Conservation (phyloP, 2,113 vertebrate genomes). For the Corydoras maculifer region DNA sequence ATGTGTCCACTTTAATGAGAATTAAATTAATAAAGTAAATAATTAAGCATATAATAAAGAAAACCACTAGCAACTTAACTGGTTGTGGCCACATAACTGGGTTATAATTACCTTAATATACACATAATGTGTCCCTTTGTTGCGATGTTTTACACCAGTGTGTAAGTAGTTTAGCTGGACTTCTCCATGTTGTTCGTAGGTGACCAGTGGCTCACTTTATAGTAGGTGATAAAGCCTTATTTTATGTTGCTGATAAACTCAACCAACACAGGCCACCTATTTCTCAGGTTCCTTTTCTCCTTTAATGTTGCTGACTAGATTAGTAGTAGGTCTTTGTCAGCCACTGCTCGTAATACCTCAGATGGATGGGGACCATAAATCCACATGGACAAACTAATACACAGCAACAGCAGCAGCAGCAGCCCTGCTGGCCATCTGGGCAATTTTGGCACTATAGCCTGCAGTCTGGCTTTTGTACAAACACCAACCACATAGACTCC, state of each 20-base stretch:
- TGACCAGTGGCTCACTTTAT: too few species aligned
- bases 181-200: too few species aligned
- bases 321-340: neutral
- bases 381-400: conserved; percentile 17
- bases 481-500: conserved; percentile 18
- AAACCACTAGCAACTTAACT: too few species aligned
- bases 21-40: too few species aligned
- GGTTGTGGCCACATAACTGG: too few species aligned
- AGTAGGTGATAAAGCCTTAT: neutral
- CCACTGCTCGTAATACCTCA: conserved; percentile 2
- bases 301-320: neutral
- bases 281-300: neutral
- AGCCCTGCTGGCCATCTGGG: conserved; percentile 9
- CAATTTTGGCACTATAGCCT: conserved; percentile 10
- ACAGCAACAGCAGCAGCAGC: conserved; percentile 4
- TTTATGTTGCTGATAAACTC: neutral
- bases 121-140: too few species aligned
- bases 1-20: too few species aligned
- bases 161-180: too few species aligned
- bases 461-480: conserved; percentile 7
- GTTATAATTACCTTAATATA: too few species aligned
- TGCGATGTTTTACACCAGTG: too few species aligned
- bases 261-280: neutral
- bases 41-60: too few species aligned
- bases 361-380: conserved; percentile 16